A percentile compares a stretch with the other conserved stretches of the same genome.
Evolutionary conservation across 2,113 vertebrate species (phyloP).

Genomic region (Glaucidium brasilianum): DNA sequence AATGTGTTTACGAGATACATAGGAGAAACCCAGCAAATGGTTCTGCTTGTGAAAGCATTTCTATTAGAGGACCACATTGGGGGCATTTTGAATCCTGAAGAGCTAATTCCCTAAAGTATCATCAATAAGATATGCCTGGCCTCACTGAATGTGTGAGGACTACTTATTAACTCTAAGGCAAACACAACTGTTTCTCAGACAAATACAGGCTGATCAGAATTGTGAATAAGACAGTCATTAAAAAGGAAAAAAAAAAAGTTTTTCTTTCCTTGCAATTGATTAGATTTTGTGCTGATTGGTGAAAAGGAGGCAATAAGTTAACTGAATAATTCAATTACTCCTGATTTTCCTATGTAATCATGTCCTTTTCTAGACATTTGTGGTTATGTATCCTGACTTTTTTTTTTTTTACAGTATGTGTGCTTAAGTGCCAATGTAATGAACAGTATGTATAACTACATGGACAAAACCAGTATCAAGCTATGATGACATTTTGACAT

Average conservation of each 20-base stretch:
- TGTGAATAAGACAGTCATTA: not conserved
- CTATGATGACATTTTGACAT: not conserved
- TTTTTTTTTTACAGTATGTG: not conserved
- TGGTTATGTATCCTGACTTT: not conserved
- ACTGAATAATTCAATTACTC: not conserved
- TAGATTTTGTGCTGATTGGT: not conserved
- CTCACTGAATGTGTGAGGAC: not conserved
- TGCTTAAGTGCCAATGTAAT: not conserved
- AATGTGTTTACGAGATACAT: not conserved
- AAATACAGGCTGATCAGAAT: not conserved
- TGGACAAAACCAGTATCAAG: not conserved
- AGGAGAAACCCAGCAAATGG: not conserved
- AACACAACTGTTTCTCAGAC: not conserved
- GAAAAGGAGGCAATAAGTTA: not conserved
- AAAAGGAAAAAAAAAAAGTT: not conserved
- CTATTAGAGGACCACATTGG: fast-evolving
- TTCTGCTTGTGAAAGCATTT: not conserved
- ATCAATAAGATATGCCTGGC: not conserved
- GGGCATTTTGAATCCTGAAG: not conserved
- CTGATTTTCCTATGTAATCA: fast-evolving
- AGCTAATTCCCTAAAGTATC: not conserved
- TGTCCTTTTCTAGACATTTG: not conserved
- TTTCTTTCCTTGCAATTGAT: not conserved
- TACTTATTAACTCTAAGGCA: not conserved
- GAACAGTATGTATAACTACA: not conserved